Evolutionary conservation across 2,113 vertebrate species (phyloP), one percentile per base, ranked within the genome.

Genomic region (Pterocles burchelli): DNA sequence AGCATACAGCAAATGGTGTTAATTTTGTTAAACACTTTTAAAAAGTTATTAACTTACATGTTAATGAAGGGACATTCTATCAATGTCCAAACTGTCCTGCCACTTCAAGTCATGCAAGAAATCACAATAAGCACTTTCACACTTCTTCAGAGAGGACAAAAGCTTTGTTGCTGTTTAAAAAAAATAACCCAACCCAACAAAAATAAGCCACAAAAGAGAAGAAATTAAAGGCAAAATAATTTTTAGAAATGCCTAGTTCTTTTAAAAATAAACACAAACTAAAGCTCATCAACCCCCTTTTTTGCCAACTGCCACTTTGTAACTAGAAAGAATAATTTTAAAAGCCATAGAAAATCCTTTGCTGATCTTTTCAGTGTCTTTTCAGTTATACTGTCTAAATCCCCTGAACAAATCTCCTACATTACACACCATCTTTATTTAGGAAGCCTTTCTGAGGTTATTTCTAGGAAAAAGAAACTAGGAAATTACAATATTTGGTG

Each of bases 391-490:
- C 7, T 26, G 7, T 7, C 15, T 9, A 74, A 71, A 38, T 49
- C n/a, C 77, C 59, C 38, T 24, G 9, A 77, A 73, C 8, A 59
- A 57, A 75, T 38, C 58, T 74, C 68, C 34, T 46, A 14, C 22
- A 17, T 76, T 38, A 54, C 63, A n/a, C 62, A 62, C 12, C 45
- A 25, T 48, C 46, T 63, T 89, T 82, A 77, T 54, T 86, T 65
- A 71, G 82, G 85, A 92, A 96, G 45, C 18, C 18, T 92, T 88
- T 73, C 52, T 81, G 68, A 93, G 52, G 33, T 54, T 72, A 46
- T 84, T 96, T 94, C 72, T 94, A 95, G 68, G 90, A 91, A 94
- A 74, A 71, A 57, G 34, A 91, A 94, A 90, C 12, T 26, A 84
- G 72, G 90, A 94, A 95, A 90, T 91, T 14, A 74, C 88, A 88